These are phyloP conservation scores for Atta texana DNA, from an alignment of 1,140 invertebrate species.

Conservation along the genomic window DNA sequence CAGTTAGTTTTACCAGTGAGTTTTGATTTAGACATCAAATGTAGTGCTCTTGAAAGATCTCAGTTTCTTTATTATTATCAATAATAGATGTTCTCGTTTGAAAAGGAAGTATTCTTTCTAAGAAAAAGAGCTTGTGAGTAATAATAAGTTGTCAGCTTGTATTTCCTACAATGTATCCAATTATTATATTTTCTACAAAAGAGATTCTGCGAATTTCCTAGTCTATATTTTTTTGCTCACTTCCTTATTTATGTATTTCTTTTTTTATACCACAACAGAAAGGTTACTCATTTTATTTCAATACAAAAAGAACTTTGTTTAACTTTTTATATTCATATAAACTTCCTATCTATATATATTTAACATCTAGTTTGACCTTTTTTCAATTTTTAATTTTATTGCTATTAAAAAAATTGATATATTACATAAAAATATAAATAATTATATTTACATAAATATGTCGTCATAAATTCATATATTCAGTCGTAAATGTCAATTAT, in stretches of 20 bases:
- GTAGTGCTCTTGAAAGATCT: neutral
- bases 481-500: neutral
- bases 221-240: neutral
- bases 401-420: neutral
- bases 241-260: neutral
- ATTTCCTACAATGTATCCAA: constrained; percentile 2
- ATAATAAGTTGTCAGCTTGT: constrained; percentile 23
- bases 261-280: neutral
- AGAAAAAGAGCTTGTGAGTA: neutral
- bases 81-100: neutral
- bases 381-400: neutral
- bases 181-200: neutral
- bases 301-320: neutral
- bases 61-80: neutral
- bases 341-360: neutral
- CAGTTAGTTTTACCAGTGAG: no score
- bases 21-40: neutral
- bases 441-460: neutral
- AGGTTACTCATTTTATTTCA: neutral
- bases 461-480: neutral
- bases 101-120: neutral
- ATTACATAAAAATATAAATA: neutral
- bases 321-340: neutral
- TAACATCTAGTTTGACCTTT: neutral
- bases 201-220: neutral